Evolutionary conservation across 2,113 vertebrate genomes (phyloP), one percentile per base, ranked within the genome.

Genomic region (Macroglossus sobrinus): DNA sequence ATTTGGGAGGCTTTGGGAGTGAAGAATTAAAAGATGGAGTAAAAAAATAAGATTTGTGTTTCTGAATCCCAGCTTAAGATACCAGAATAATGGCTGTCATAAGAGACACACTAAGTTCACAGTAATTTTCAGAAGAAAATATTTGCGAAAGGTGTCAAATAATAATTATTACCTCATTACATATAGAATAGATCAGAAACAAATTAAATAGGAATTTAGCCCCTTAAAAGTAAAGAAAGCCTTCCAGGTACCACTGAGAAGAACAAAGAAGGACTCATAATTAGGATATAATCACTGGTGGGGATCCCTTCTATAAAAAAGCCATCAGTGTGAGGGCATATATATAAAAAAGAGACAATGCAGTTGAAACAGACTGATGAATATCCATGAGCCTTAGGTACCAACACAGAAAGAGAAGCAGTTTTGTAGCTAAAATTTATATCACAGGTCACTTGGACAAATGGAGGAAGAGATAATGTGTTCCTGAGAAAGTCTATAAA

Each of bases 121-220:
- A 40, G 74, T 63, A 63, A 61, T 79, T 94, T 93, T 63, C 50
- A 69, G 69, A 40, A 94, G 71, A 82, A 91, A 86, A 55, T 93
- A 68, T 35, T 86, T 97, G 53, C n/a, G 30, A 88, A 91, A 26
- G 26, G 55, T 47, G 45, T 92, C 74, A 82, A 93, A 91, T 63
- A 89, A 88, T 91, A 80, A 59, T 71, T 79, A 88, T 12, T 78
- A 26, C 4, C 47, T 88, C 64, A 72, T 26, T 93, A 66, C 22
- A 26, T 47, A 92, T 11, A 71, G 71, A 89, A 80, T 89, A 38
- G 26, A 50, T 85, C 45, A 71, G 45, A 91, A 93, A 40, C 11
- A 69, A 55, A 84, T 63, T 69, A 91, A 63, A 95, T 40, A 35
- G 47, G 11, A 82, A 61, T 91, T 69, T 81, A 75, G 86, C 16